phyloP scores from a whole-genome alignment of 2,888 invertebrate species.

The Chrysopilus asiliformis region DNA sequence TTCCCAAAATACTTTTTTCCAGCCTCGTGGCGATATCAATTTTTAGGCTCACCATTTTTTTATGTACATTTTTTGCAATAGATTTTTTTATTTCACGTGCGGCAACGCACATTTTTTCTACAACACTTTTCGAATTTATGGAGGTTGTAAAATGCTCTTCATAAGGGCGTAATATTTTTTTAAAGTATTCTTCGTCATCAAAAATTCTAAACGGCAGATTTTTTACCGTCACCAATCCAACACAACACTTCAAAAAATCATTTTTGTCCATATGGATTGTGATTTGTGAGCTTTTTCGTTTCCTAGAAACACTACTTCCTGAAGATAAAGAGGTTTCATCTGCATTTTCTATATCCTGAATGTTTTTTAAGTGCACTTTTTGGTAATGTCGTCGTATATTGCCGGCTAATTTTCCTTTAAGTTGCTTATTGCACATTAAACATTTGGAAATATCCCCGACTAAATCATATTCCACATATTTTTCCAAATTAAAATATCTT shows the following conservation, averaged over 20 bases:
- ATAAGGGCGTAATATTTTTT: conserved; percentile 11
- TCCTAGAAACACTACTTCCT: too few species aligned
- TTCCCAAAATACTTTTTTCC: conserved; percentile 8
- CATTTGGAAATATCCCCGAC: too few species aligned
- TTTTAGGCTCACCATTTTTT: conserved; percentile 10
- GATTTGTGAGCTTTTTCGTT: too few species aligned
- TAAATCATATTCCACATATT: too few species aligned
- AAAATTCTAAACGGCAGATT: conserved; percentile 14
- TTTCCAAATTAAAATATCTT: too few species aligned
- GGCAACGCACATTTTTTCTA: conserved; percentile 4
- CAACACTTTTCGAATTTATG: conserved; percentile 11
- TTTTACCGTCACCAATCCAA: conserved; percentile 13
- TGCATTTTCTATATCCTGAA: too few species aligned
- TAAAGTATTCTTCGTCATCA: conserved; percentile 15
- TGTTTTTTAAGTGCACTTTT: too few species aligned
- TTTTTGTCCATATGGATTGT: conserved; percentile 15
- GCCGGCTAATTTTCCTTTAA: too few species aligned
- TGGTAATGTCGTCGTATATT: too few species aligned
- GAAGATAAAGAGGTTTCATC: too few species aligned
- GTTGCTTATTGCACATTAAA: too few species aligned
- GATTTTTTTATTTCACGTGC: conserved; percentile 7
- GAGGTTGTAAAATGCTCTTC: conserved; percentile 12
- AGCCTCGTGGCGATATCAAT: conserved; percentile 10
- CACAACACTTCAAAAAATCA: conserved; percentile 14
- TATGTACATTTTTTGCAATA: conserved; percentile 6